Conservation (phyloP, 2,797 vertebrate species). For the Lepilemur septentrionalis region DNA sequence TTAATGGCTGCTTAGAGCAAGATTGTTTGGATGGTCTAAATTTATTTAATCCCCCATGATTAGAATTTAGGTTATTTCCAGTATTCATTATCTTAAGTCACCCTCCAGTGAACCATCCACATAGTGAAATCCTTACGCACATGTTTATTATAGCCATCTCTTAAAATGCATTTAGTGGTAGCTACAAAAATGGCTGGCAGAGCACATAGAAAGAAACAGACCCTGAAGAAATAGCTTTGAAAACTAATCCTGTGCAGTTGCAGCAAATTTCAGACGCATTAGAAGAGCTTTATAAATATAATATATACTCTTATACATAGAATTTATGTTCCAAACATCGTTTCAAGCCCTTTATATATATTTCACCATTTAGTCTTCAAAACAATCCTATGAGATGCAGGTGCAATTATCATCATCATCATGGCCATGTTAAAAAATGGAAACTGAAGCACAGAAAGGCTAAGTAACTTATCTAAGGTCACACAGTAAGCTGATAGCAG, state of each 20-base stretch:
- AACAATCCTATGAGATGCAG: background rate
- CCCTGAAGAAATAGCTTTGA: background rate
- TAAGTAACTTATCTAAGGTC: background rate
- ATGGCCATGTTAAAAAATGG: background rate
- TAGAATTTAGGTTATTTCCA: slow-evolving; percentile 12
- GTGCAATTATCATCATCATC: background rate
- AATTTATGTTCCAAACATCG: background rate
- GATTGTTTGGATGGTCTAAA: slow-evolving; percentile 17
- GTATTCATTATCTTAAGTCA: background rate
- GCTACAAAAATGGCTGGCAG: background rate
- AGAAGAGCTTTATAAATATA: background rate
- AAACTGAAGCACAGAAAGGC: background rate
- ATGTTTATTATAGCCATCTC: background rate
- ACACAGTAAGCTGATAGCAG: background rate
- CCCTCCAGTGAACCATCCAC: background rate
- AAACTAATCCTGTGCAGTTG: background rate
- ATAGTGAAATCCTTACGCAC: background rate
- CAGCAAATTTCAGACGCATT: background rate
- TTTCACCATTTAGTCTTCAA: background rate
- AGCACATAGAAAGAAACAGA: background rate
- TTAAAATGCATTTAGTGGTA: background rate
- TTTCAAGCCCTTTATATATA: background rate
- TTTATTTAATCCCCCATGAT: background rate
- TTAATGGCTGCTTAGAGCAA: background rate
- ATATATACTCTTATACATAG: background rate